Conservation (phyloP, 2,113 vertebrate species). For the Spheniscus mendiculus region DNA sequence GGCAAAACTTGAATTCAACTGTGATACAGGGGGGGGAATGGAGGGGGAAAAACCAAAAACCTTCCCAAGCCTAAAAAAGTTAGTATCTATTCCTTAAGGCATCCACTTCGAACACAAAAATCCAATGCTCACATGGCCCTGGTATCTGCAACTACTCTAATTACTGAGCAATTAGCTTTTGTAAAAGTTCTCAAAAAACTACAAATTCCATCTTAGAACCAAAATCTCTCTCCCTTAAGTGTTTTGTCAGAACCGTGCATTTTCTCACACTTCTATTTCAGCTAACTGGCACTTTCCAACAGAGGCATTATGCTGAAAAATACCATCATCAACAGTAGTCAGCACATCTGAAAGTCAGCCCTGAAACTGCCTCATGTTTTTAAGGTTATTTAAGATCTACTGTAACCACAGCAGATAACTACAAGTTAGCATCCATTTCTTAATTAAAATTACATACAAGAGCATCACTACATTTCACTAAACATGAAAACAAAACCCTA, state of each 20-base stretch:
- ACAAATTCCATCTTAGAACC: not conserved
- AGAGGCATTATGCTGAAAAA: conserved; percentile 13
- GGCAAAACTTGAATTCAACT: not conserved
- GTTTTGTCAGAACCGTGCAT: not conserved
- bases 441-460: not conserved
- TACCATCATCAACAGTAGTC: not conserved
- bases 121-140: not conserved
- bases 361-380: not conserved
- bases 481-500: not conserved
- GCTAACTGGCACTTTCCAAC: conserved; percentile 12
- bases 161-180: conserved; percentile 20
- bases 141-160: not conserved
- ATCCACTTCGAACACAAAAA: not conserved
- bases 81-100: not conserved
- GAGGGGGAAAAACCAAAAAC: not conserved
- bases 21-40: not conserved
- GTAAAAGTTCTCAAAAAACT: not conserved
- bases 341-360: not conserved
- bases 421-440: not conserved
- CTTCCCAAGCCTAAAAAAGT: not conserved
- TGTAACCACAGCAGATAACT: not conserved
- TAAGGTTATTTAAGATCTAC: not conserved
- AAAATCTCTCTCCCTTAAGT: not conserved
- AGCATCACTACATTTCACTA: not conserved
- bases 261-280: conserved; percentile 26